Evolutionary conservation across 2,797 vertebrate species (phyloP).

Genomic region (Gymnoscopelus braueri): DNA sequence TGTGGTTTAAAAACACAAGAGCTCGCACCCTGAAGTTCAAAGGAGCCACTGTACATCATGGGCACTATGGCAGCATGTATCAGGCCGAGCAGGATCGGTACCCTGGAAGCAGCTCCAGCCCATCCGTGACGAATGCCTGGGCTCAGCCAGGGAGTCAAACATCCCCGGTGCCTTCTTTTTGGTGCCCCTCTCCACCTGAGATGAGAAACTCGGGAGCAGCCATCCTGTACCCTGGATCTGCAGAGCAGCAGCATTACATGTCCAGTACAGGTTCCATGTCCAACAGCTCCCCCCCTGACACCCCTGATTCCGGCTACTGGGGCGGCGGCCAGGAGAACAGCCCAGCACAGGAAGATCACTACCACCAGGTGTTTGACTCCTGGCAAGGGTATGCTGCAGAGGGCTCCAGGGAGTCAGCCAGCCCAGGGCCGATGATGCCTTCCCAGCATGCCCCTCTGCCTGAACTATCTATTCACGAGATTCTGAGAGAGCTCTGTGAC

Average conservation of each 20-base stretch:
- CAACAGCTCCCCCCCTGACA: conserved; percentile 65
- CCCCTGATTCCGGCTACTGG: conserved; percentile 77
- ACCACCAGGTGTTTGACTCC: conserved; percentile 52
- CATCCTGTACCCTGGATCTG: no score
- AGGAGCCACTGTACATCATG: conserved; percentile 59
- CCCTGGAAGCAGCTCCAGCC: conserved; percentile 30
- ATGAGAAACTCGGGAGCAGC: no score
- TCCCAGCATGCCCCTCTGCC: conserved; percentile 58
- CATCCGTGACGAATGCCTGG: conserved; percentile 57
- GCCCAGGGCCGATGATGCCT: neutral
- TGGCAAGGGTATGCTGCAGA: conserved; percentile 43
- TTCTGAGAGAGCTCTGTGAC: conserved; percentile 75
- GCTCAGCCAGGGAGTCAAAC: conserved; percentile 35
- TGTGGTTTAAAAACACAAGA: conserved; percentile 85
- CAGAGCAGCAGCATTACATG: no score
- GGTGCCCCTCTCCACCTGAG: conserved; percentile 65
- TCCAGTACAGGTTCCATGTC: no score
- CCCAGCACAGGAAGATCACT: conserved; percentile 23
- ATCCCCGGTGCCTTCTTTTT: conserved; percentile 40
- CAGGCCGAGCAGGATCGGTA: conserved; percentile 46
- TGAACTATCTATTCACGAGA: conserved; percentile 78
- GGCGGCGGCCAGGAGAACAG: conserved; percentile 56
- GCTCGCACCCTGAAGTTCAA: conserved; percentile 82
- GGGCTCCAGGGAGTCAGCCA: conserved; percentile 17
- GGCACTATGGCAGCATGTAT: conserved; percentile 52